Evolutionary conservation across 1,140 invertebrate genomes (phyloP).

Genomic region (Eurosta solidaginis): DNA sequence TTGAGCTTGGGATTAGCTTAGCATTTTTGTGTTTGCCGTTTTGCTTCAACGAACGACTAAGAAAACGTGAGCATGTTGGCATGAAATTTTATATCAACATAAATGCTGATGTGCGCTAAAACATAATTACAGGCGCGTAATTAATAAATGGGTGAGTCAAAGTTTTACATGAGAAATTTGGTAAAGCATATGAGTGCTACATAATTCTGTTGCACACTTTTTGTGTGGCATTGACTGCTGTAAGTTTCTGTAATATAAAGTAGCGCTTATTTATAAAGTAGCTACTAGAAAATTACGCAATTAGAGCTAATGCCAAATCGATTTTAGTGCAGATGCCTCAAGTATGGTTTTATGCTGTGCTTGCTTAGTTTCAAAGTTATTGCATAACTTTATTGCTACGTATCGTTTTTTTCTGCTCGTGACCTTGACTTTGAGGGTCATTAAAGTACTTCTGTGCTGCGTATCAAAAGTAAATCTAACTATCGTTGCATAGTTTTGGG

Average conservation of each 20-base stretch:
- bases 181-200: background rate
- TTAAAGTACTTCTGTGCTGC: too few relatives aligned
- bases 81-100: background rate
- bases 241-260: background rate
- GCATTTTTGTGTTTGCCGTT: too few relatives aligned
- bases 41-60: too few relatives aligned
- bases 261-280: background rate
- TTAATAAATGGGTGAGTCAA: constrained; percentile 2
- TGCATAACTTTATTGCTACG: too few relatives aligned
- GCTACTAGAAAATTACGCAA: background rate
- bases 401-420: too few relatives aligned
- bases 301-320: constrained; percentile 8
- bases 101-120: background rate
- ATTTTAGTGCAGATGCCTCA: background rate
- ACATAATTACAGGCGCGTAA: background rate
- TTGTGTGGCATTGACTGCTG: background rate
- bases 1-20: background rate
- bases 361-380: background rate
- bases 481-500: too few relatives aligned
- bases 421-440: too few relatives aligned
- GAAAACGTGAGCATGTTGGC: too few relatives aligned
- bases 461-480: too few relatives aligned
- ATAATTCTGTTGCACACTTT: background rate
- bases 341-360: background rate
- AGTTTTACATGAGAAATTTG: constrained; percentile 4